phyloP scores from a whole-genome alignment of 1,140 invertebrate species.

The Drosophila sulfurigaster region DNA sequence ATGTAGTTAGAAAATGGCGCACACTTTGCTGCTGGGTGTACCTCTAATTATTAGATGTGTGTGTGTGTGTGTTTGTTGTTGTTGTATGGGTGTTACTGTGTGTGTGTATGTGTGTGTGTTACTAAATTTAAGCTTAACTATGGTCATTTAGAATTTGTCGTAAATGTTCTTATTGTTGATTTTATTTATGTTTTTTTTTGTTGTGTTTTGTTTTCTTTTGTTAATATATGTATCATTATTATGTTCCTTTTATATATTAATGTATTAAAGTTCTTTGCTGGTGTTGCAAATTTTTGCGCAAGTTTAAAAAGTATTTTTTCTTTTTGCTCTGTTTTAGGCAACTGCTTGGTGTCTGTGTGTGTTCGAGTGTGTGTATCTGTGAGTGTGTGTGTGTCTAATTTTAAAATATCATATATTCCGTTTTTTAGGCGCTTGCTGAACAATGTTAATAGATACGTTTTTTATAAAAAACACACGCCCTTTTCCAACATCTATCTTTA shows the following conservation, averaged over 20 bases:
- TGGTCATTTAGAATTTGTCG: constrained; percentile 82
- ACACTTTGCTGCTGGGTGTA: constrained; percentile 63
- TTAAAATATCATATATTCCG: constrained; percentile 47
- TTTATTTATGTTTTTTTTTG: constrained; percentile 17
- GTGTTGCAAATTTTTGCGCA: constrained; percentile 77
- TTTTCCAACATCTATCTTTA: constrained; percentile 20
- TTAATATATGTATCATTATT: constrained; percentile 63
- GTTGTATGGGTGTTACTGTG: constrained; percentile 46
- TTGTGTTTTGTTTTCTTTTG: constrained; percentile 23
- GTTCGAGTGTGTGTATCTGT: constrained; percentile 51
- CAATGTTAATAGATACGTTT: constrained; percentile 80
- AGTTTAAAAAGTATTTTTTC: constrained; percentile 60
- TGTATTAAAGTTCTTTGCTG: constrained; percentile 80
- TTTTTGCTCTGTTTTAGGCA: constrained; percentile 61
- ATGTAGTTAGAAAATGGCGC: constrained; percentile 77
- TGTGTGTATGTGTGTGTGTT: constrained; percentile 50
- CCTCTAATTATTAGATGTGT: constrained; percentile 62
- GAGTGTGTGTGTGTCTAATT: constrained; percentile 53
- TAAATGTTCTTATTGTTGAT: constrained; percentile 64
- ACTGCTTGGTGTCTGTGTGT: constrained; percentile 73
- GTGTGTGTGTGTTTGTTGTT: constrained; percentile 45
- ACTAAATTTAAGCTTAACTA: constrained; percentile 81
- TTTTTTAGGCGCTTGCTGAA: constrained; percentile 78
- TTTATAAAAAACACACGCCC: constrained; percentile 58
- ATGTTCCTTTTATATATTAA: constrained; percentile 67